These are phyloP conservation scores for Heliocidaris erythrogramma DNA, from an alignment of 35 echinoderm and acorn worm genomes.

Conservation along the genomic window DNA sequence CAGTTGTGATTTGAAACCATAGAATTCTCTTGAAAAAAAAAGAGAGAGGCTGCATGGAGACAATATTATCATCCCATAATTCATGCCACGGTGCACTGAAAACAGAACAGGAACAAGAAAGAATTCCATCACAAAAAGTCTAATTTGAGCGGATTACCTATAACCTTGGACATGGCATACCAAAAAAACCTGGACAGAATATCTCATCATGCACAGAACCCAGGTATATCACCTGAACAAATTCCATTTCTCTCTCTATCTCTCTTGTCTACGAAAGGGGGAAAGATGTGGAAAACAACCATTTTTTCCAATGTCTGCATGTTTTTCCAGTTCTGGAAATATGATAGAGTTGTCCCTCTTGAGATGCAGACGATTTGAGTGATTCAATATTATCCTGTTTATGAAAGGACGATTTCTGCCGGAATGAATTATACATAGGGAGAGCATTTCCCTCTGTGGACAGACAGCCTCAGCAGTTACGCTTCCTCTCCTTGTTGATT, in stretches of 20 bases:
- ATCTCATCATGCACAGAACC: neutral
- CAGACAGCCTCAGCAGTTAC: neutral
- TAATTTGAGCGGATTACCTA: neutral
- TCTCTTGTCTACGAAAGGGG: neutral
- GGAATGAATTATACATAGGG: neutral
- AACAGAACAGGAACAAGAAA: neutral
- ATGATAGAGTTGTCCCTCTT: neutral
- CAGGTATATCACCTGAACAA: neutral
- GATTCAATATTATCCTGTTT: neutral
- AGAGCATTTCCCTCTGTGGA: neutral
- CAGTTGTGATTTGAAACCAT: neutral
- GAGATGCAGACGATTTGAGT: neutral
- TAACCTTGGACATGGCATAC: conserved; percentile 9
- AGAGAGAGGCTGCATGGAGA: neutral
- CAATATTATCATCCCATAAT: neutral
- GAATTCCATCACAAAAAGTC: conserved; percentile 2
- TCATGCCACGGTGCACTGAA: neutral
- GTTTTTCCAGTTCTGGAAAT: neutral
- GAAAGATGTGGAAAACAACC: neutral
- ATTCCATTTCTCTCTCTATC: neutral
- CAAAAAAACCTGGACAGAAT: neutral
- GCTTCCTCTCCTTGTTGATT: neutral
- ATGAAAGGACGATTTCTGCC: neutral
- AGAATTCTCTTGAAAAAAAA: neutral
- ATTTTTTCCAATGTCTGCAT: neutral